Evolutionary conservation across 2,113 vertebrate genomes (phyloP).

Genomic region (Engraulis encrasicolus): DNA sequence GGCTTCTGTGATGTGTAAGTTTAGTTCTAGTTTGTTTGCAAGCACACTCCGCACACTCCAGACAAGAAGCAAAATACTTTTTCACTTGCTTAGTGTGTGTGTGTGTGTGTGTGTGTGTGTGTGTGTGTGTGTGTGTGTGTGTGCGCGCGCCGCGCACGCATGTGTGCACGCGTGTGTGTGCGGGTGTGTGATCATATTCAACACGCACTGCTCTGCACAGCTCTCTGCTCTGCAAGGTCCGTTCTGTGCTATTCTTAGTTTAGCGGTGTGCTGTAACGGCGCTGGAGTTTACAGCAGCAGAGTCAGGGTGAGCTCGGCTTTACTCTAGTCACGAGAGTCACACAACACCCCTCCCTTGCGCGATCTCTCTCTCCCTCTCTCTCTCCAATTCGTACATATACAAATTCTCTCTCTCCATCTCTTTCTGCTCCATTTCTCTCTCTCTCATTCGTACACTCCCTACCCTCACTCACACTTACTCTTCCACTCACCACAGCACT

Average conservation of each 20-base stretch:
- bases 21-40: too few species aligned
- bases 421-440: not conserved
- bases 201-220: not conserved
- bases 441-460: not conserved
- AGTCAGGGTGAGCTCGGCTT: constrained; percentile 9
- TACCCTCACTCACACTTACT: not conserved
- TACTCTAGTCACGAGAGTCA: constrained; percentile 15
- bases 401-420: not conserved
- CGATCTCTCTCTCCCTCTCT: not conserved
- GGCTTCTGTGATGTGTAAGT: not conserved
- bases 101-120: not conserved
- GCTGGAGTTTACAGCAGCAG: constrained; percentile 38
- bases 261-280: constrained; percentile 43
- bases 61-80: constrained; percentile 20
- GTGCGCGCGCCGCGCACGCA: not conserved
- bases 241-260: constrained; percentile 54
- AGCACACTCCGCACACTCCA: not conserved
- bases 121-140: too few species aligned
- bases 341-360: not conserved
- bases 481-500: not conserved
- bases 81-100: not conserved
- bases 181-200: not conserved
- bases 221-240: not conserved
- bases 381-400: not conserved
- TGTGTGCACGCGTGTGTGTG: too few species aligned